Evolutionary conservation across 2,113 vertebrate genomes (phyloP).

Genomic region (Suncus etruscus): DNA sequence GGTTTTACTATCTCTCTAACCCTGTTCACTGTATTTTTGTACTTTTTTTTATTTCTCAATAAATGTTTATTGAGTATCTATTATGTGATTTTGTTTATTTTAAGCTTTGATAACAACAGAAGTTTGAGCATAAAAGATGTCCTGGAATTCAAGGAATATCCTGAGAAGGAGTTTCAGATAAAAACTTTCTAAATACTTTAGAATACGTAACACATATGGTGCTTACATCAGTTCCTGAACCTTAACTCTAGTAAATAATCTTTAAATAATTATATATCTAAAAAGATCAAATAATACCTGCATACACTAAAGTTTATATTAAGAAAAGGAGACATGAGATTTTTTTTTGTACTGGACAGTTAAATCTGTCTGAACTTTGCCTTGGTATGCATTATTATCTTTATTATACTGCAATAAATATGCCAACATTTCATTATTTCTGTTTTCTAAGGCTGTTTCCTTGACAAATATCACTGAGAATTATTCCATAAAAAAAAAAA

Average conservation of each 20-base stretch:
- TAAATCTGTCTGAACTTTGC: slow-evolving; percentile 38
- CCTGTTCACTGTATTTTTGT: background rate
- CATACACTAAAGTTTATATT: background rate
- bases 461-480: background rate
- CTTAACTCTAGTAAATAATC: background rate
- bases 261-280: too few species aligned
- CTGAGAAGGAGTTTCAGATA: background rate
- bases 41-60: background rate
- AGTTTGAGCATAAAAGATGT: background rate
- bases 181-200: background rate
- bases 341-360: slow-evolving; percentile 20
- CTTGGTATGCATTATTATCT: slow-evolving; percentile 15
- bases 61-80: slow-evolving; percentile 23
- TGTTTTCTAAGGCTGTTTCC: background rate
- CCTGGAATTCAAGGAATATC: background rate
- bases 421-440: slow-evolving; percentile 25
- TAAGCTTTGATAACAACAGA: background rate
- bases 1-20: background rate
- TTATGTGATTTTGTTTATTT: background rate
- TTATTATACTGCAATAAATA: slow-evolving; percentile 18
- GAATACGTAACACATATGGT: background rate
- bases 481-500: background rate
- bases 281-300: background rate
- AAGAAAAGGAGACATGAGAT: background rate
- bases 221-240: background rate